Percentiles rank a stretch among this genome's conserved stretches.
Conservation (phyloP, 2,113 vertebrate genomes). For the Tragelaphus scriptus region DNA sequence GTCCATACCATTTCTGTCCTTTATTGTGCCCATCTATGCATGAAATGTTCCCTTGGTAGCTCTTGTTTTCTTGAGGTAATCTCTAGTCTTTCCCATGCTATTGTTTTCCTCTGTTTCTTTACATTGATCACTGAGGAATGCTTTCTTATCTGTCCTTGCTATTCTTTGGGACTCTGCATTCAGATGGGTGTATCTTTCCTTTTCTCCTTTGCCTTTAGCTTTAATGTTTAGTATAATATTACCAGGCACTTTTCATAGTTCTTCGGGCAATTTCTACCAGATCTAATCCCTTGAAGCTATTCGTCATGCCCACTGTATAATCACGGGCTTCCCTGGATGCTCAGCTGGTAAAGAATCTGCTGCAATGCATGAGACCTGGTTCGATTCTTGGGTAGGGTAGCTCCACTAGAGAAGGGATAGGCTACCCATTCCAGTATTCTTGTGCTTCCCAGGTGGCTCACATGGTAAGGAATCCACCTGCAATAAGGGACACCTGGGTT, state of each 20-base stretch:
- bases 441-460: not conserved
- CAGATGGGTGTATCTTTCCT: not conserved
- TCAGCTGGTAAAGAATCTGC: not conserved
- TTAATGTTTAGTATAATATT: not conserved
- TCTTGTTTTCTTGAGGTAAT: not conserved
- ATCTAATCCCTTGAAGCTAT: not conserved
- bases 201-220: not conserved
- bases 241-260: not conserved
- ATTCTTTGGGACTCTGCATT: not conserved
- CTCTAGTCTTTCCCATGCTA: not conserved
- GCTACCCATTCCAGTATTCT: not conserved
- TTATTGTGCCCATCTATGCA: not conserved
- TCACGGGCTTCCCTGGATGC: not conserved
- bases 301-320: not conserved
- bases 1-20: not conserved
- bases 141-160: not conserved
- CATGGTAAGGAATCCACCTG: not conserved
- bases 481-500: not conserved
- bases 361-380: not conserved
- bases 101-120: not conserved
- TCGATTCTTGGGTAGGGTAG: not conserved
- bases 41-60: not conserved
- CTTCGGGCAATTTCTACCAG: not conserved
- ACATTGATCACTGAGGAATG: not conserved
- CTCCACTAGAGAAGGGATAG: not conserved